Conservation (phyloP, 2,888 invertebrate genomes). For the Fabriciana adippe region DNA sequence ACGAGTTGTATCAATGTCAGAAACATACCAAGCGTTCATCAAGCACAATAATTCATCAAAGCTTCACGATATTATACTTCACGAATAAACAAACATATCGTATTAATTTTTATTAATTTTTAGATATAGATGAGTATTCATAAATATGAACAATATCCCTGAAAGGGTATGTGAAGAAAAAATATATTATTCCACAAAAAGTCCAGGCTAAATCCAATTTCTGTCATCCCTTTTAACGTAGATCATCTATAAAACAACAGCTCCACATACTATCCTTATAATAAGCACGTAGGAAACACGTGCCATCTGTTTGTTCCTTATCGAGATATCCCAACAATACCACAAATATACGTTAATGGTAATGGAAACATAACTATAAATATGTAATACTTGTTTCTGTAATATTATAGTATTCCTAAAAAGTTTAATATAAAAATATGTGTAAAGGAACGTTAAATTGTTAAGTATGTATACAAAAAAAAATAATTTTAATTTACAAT, state of each 20-base stretch:
- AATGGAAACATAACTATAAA: conserved; percentile 2
- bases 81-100: too few species aligned
- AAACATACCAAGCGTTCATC: too few species aligned
- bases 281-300: conserved; percentile 30
- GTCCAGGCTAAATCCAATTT: conserved; percentile 16
- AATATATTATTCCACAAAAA: conserved; percentile 19
- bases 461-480: too few species aligned
- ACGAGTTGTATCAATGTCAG: too few species aligned
- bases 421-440: too few species aligned
- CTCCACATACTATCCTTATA: conserved; percentile 22
- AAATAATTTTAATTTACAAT: too few species aligned
- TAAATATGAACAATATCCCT: background rate
- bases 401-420: too few species aligned
- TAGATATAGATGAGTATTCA: background rate
- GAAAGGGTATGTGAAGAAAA: background rate
- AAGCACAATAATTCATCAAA: too few species aligned
- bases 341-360: conserved; percentile 15
- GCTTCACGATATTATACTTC: too few species aligned
- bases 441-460: too few species aligned
- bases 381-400: too few species aligned
- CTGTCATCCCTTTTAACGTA: conserved; percentile 18
- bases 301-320: conserved; percentile 23
- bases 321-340: conserved; percentile 16
- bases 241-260: conserved; percentile 28
- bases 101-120: too few species aligned